Conservation (phyloP, 2,797 vertebrate species). For the Pteronotus mesoamericanus region DNA sequence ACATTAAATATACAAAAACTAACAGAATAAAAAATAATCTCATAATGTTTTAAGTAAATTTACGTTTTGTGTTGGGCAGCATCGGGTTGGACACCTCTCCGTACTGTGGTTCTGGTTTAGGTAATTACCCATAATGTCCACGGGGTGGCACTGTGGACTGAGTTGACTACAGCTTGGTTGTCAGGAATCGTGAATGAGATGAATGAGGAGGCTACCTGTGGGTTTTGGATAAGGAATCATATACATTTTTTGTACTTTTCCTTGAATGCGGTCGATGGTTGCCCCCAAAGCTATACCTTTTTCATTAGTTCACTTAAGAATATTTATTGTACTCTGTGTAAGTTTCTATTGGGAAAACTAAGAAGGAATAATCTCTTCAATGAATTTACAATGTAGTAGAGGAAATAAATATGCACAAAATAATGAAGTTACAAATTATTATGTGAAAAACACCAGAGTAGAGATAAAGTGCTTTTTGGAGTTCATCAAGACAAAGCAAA, state of each 20-base stretch:
- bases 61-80: no score
- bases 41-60: no score
- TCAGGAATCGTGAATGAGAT: background rate
- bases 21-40: no score
- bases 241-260: background rate
- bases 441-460: background rate
- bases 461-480: background rate
- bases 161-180: slow-evolving; percentile 37
- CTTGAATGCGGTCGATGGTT: background rate
- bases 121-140: background rate
- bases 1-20: no score
- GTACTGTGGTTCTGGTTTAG: background rate
- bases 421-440: background rate
- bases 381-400: background rate
- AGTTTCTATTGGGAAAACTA: background rate
- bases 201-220: background rate
- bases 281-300: background rate
- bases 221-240: background rate
- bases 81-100: no score
- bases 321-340: background rate
- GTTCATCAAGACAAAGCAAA: background rate
- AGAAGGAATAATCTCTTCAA: background rate
- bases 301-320: background rate
- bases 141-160: slow-evolving; percentile 38
- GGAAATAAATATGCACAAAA: background rate